Base-by-base conservation (phyloP, 1,140 invertebrate genomes). In the Adoxophyes honmai region DNA sequence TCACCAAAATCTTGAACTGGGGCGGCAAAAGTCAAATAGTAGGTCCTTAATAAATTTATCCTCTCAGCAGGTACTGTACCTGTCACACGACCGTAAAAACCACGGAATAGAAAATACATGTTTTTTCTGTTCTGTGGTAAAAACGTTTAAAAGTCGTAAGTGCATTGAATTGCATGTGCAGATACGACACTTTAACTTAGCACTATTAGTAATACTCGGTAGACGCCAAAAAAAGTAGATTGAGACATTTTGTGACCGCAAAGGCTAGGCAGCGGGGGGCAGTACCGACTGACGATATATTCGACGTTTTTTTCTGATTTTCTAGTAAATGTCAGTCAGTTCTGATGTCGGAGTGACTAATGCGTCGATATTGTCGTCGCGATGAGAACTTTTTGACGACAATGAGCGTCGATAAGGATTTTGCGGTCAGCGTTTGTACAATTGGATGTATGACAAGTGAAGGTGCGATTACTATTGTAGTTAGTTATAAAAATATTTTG, bases 211-310 rank as follows among this genome's bases (percentile, higher is more conserved):
- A 44, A 44, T 44, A 44, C 39, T 44, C 9, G 39, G 39, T 44
- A 44, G n/a, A 11, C 14, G 1, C 5, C 21, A 28, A 55, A 35
- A 38, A 55, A 21, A 55, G 11, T 63, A 75, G 75, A 78, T 84
- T 78, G 81, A 86, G 83, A 84, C 80, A 73, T 83, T 68, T 86
- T 81, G 71, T 62, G 68, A 84, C 83, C 83, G 83, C 83, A 86
- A 83, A 79, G 69, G 64, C 60, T 63, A 70, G 11, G 33, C 81
- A 75, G 78, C 80, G 66, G 83, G 83, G 83, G 78, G 75, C 66
- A 60, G 15, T 39, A 57, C 68, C 60, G 72, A 73, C 66, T 73
- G 72, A 71, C 60, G 64, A 16, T 33, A 34, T 78, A 81, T 81
- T n/a, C n/a, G n/a, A n/a, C 81, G 73, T 68, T 16, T 52, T 51